Evolutionary conservation across 2,888 invertebrate species (phyloP).

Genomic region (Cryptus armator): DNA sequence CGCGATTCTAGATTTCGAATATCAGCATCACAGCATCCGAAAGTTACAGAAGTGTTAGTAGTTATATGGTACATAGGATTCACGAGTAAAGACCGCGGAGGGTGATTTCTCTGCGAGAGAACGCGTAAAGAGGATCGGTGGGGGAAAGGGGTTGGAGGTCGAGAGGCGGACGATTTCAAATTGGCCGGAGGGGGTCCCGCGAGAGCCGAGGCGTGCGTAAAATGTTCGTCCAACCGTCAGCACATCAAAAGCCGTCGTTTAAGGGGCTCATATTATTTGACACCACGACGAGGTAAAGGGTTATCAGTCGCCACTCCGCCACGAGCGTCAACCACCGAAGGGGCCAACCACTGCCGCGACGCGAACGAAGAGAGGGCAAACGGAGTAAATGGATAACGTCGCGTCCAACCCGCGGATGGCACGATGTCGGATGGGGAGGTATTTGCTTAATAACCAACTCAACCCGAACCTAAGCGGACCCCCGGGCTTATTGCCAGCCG

Average conservation of each 20-base stretch:
- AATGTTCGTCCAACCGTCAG: conserved; percentile 82
- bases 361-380: conserved; percentile 2
- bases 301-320: conserved; percentile 77
- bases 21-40: conserved; percentile 9
- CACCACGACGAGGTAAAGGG: conserved; percentile 79
- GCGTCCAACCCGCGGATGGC: conserved; percentile 35
- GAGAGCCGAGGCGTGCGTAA: conserved; percentile 74
- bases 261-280: conserved; percentile 82
- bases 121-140: background rate
- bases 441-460: conserved; percentile 81
- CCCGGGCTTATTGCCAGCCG: conserved; percentile 79
- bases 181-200: conserved; percentile 74
- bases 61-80: conserved; percentile 23
- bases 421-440: conserved; percentile 64
- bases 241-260: conserved; percentile 83
- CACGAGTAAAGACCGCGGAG: conserved; percentile 36
- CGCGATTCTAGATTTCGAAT: conserved; percentile 16
- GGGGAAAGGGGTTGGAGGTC: conserved; percentile 35
- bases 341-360: conserved; percentile 41
- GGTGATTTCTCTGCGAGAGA: conserved; percentile 38
- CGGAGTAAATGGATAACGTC: conserved; percentile 20
- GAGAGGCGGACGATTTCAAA: conserved; percentile 73
- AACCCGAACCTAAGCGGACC: conserved; percentile 75
- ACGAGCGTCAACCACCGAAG: conserved; percentile 58
- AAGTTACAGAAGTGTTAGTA: background rate